Conservation (phyloP, 2,888 invertebrate species). For the Lasius fuliginosus region DNA sequence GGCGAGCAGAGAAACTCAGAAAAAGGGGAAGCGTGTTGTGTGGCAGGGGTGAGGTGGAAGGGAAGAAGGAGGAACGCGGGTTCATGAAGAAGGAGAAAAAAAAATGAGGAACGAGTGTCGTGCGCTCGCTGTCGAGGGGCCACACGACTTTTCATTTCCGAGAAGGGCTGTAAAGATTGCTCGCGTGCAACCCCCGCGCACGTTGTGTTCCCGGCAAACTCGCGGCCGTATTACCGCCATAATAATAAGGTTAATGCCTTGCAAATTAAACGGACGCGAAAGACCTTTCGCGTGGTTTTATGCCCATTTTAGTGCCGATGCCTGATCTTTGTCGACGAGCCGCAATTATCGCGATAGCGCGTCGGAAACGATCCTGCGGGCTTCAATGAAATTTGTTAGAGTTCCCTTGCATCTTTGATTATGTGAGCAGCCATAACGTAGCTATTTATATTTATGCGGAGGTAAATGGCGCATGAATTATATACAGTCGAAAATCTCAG, state of each 20-base stretch:
- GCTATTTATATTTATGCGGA: background rate
- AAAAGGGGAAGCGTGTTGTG: conserved; percentile 36
- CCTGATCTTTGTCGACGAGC: conserved; percentile 65
- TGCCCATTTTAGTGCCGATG: conserved; percentile 67
- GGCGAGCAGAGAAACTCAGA: conserved; percentile 1
- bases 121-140: conserved; percentile 56
- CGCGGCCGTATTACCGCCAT: conserved; percentile 66
- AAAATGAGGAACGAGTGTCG: conserved; percentile 54
- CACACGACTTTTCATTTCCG: conserved; percentile 73
- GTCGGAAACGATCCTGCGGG: conserved; percentile 46
- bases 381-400: conserved; percentile 1
- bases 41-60: background rate
- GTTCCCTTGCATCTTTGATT: conserved; percentile 9
- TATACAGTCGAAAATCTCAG: background rate
- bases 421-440: background rate
- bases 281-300: conserved; percentile 67
- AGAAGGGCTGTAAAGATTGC: conserved; percentile 75
- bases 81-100: conserved; percentile 41
- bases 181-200: conserved; percentile 70
- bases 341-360: conserved; percentile 61
- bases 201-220: conserved; percentile 63
- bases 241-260: conserved; percentile 75
- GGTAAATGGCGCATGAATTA: background rate
- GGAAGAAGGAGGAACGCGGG: conserved; percentile 6
- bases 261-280: conserved; percentile 73